Conservation (phyloP, 2,797 vertebrate species). For the Momotus momota region DNA sequence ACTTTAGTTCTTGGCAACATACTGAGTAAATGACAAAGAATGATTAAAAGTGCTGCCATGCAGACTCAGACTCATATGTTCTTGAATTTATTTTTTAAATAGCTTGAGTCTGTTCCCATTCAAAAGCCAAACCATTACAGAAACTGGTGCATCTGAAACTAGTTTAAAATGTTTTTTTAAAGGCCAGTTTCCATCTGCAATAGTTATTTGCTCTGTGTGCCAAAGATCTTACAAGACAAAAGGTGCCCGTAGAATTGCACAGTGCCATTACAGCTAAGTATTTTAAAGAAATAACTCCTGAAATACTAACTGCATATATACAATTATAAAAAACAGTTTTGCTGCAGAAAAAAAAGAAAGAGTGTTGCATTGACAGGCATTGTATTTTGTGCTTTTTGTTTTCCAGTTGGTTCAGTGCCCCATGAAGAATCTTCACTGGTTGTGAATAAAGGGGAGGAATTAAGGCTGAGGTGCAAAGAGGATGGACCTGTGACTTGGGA, state of each 20-base stretch:
- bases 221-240: not conserved
- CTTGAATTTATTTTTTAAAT: constrained; percentile 69
- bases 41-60: constrained; percentile 62
- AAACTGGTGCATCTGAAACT: constrained; percentile 11
- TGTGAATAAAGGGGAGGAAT: constrained; percentile 77
- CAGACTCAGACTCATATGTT: constrained; percentile 69
- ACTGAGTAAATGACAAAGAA: constrained; percentile 65
- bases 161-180: not conserved
- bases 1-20: constrained; percentile 61
- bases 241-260: not conserved
- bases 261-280: not conserved
- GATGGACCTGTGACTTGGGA: constrained; percentile 84
- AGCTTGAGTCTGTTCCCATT: constrained; percentile 62
- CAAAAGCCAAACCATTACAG: constrained; percentile 43
- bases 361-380: not conserved
- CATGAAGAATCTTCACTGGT: constrained; percentile 72
- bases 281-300: not conserved
- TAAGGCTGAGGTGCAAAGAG: constrained; percentile 83
- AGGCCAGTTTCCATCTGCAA: not conserved
- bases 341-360: not conserved
- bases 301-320: not conserved
- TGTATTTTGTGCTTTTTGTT: not conserved
- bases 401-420: constrained; percentile 31
- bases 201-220: not conserved
- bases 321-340: not conserved